Evolutionary conservation across 2,113 vertebrate genomes (phyloP), one percentile per base, ranked within the genome.

Genomic region (Engraulis encrasicolus): DNA sequence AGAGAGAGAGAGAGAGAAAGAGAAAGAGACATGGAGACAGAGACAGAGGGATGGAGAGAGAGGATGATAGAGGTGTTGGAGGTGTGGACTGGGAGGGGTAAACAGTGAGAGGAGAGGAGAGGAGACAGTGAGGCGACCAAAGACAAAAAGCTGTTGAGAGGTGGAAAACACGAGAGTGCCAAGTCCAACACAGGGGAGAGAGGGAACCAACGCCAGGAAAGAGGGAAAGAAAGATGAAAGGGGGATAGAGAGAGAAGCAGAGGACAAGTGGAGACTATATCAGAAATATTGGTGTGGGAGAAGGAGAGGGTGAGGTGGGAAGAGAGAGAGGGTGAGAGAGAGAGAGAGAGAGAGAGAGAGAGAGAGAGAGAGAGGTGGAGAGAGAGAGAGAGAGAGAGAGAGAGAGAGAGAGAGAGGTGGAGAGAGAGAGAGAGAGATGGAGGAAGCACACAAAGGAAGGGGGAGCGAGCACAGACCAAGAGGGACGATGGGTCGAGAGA

Each of bases 231-330:
- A 19, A 78, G 50, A 79, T 15, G 7, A 66, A 61, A 71, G 37
- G 6, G 49, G 20, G 34, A 18, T 23, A 20, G n/a, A 6, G 40
- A 45, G 4, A 45, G 40, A 45, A 3, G 9, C 4, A 45, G 9
- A 45, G 40, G n/a, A 23, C 90, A 84, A 85, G 52, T 85, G n/a
- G n/a, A n/a, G 85, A 88, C 86, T 85, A 61, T 74, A 45, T 9
- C 6, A 45, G 40, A 5, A 23, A 61, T 7, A n/a, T 1, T 23
- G 58, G 27, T n/a, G 14, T n/a, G 58, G 14, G 58, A 31, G 58
- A 31, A 11, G 2, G 58, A 11, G 58, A 66, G 58, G 14, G 7
- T 5, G 40, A 9, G 40, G 31, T 4, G 11, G 58, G 27, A 2
- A 66, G 58, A n/a, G n/a, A n/a, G 23, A 11, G 9, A 23, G 27